phyloP scores from a whole-genome alignment of 2,888 invertebrate species.

The Acronicta psi region DNA sequence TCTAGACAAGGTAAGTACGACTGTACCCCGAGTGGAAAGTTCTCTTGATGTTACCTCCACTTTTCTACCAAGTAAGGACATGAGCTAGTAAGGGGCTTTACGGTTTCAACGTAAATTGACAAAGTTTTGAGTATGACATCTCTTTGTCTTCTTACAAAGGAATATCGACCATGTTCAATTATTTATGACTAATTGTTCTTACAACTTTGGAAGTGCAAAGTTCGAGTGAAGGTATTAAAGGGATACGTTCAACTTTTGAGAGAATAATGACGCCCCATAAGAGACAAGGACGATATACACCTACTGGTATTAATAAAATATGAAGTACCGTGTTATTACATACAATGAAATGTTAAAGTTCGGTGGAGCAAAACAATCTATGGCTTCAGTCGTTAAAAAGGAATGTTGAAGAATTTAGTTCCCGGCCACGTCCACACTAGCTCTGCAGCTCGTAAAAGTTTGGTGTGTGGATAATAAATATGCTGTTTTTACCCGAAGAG shows the following conservation, averaged over 20 bases:
- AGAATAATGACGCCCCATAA: constrained; percentile 52
- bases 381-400: constrained; percentile 47
- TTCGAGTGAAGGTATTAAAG: constrained; percentile 66
- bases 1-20: constrained; percentile 87
- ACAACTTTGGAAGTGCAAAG: constrained; percentile 69
- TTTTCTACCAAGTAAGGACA: constrained; percentile 81
- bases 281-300: constrained; percentile 25
- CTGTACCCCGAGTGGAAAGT: constrained; percentile 79
- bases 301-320: constrained; percentile 8
- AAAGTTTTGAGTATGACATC: constrained; percentile 84
- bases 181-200: constrained; percentile 83
- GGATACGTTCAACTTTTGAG: constrained; percentile 59
- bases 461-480: constrained; percentile 61
- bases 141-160: constrained; percentile 81
- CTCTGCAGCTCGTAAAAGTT: constrained; percentile 63
- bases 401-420: constrained; percentile 56
- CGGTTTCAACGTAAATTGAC: constrained; percentile 82
- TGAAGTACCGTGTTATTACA: constrained; percentile 22
- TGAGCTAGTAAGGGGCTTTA: constrained; percentile 82
- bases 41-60: constrained; percentile 82
- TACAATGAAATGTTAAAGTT: constrained; percentile 23
- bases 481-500: constrained; percentile 57
- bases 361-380: constrained; percentile 46
- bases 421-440: constrained; percentile 49
- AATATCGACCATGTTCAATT: constrained; percentile 83